Evolutionary conservation across 2,797 vertebrate genomes (phyloP), one percentile per base, ranked within the genome.

Genomic region (Danio jaintianensis): DNA sequence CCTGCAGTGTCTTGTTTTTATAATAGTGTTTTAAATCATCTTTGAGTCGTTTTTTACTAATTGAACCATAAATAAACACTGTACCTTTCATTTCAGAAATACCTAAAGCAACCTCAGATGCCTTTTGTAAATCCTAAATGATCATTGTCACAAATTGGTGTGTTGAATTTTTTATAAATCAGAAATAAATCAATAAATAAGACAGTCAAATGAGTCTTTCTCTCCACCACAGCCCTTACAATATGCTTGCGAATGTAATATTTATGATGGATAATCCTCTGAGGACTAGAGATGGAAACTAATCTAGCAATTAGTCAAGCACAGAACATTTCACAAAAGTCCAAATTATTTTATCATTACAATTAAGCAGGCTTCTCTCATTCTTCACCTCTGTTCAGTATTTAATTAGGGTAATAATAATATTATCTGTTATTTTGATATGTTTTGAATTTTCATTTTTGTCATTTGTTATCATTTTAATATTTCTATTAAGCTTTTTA

Each of bases 171-270:
- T 29, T 29, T 29, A 29, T 29, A 29, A 29, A 29, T 29, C 29
- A 29, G 29, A 29, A 29, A 29, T n/a, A 59, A 38, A 80, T 80
- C 9, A 47, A 8, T 22, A 59, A 47, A 43, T 59, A 58, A 18
- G 13, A 76, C 48, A 61, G 64, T 81, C 53, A 20, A 43, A 47
- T 66, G 18, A 74, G 64, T 66, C 12, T 4, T 72, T 29, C 47
- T 64, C 53, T 43, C n/a, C 50, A 9, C 20, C 43, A 75, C n/a
- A n/a, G 58, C 75, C 72, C 45, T 62, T 47, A 70, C 16, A 71
- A 71, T 55, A 18, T 78, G 42, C 22, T 38, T 67, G 45, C 20
- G 66, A 67, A 71, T 71, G 77, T 22, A 75, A 48, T 53, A 80
- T 73, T 58, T 58, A 78, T 71, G 68, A 69, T 29, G 59, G 40